Evolutionary conservation across 2,888 invertebrate genomes (phyloP).

Genomic region (Amiota mariae): DNA sequence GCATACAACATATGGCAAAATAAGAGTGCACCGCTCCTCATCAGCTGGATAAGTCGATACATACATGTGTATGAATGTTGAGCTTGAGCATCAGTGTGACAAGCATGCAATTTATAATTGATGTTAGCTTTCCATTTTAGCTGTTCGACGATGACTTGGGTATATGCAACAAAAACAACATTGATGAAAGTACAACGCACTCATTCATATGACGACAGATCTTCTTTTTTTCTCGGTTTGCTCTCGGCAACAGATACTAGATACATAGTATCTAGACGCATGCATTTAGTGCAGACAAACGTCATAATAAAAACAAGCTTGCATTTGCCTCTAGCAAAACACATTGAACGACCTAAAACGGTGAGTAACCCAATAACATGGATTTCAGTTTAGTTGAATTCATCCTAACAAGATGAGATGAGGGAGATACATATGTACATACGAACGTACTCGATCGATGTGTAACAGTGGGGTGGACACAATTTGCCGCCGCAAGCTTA

Average conservation of each 20-base stretch:
- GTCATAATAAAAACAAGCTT: neutral
- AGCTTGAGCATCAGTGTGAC: conserved; percentile 10
- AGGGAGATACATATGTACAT: too few relatives aligned
- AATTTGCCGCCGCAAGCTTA: conserved; percentile 36
- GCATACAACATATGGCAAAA: neutral
- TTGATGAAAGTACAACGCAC: conserved; percentile 52
- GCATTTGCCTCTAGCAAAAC: neutral
- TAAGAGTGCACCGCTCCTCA: neutral
- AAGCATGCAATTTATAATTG: conserved; percentile 51
- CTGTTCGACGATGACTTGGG: neutral
- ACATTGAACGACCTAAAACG: too few relatives aligned
- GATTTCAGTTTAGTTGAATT: conserved; percentile 23
- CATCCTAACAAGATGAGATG: too few relatives aligned
- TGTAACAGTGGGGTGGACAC: conserved; percentile 8
- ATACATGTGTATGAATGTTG: neutral
- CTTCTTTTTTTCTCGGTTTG: too few relatives aligned
- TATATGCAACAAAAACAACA: neutral
- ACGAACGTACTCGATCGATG: neutral
- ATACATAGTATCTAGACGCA: too few relatives aligned
- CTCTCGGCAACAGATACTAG: too few relatives aligned
- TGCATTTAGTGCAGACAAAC: neutral
- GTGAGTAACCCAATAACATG: conserved; percentile 47
- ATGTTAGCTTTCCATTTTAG: conserved; percentile 65
- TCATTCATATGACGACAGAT: conserved; percentile 21
- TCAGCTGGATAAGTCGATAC: neutral